Evolutionary conservation across 2,888 invertebrate genomes (phyloP).

Genomic region (Rhogogaster chlorosoma): DNA sequence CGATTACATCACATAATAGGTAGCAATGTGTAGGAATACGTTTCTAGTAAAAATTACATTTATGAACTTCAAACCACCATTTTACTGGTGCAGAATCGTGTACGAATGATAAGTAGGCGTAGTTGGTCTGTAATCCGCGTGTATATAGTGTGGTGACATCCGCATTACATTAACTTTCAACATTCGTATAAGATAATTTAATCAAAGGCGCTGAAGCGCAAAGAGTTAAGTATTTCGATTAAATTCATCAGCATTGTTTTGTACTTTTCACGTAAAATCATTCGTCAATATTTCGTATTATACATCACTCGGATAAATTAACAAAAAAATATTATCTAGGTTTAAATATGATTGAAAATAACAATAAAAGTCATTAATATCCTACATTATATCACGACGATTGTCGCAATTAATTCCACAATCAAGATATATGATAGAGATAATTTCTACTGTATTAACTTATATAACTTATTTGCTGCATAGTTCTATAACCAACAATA

Average conservation of each 20-base stretch:
- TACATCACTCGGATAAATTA: not conserved
- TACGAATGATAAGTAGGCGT: slow-evolving; percentile 6
- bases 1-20: not conserved
- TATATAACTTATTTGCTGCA: not conserved
- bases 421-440: not conserved
- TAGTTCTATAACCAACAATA: not conserved
- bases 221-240: slow-evolving; percentile 9
- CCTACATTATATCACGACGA: not conserved
- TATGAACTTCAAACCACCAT: not conserved
- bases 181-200: not conserved
- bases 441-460: not conserved
- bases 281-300: not conserved
- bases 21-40: not conserved
- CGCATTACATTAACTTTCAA: not conserved
- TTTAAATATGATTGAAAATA: not conserved
- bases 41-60: not conserved
- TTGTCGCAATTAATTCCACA: not conserved
- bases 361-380: not conserved
- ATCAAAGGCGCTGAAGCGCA: not conserved
- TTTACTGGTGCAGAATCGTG: not conserved
- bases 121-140: not conserved
- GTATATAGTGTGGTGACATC: not conserved
- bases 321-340: not conserved
- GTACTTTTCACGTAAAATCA: not conserved
- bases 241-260: not conserved